These are phyloP conservation scores for Drosophila busckii DNA, from an alignment of 1,140 invertebrate genomes.

Conservation along the genomic window DNA sequence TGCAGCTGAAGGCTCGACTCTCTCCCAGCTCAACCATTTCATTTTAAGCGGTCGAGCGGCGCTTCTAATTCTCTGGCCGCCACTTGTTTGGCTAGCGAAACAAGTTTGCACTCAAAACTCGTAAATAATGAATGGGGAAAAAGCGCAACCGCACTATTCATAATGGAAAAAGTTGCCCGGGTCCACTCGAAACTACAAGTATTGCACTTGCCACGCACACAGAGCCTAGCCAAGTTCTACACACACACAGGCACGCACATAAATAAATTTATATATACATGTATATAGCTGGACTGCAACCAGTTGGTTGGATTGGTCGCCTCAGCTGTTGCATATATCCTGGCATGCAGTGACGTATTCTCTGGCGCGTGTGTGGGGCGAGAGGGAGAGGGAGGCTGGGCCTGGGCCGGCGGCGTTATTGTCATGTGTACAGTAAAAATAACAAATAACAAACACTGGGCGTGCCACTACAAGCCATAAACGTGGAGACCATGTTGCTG, in stretches of 20 bases:
- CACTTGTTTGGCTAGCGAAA: slow-evolving; percentile 69
- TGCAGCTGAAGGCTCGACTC: neutral
- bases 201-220: slow-evolving; percentile 53
- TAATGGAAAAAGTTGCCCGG: slow-evolving; percentile 71
- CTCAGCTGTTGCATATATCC: neutral
- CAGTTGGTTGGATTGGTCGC: no score
- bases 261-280: neutral
- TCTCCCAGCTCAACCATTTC: neutral
- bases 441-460: slow-evolving; percentile 68
- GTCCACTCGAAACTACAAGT: slow-evolving; percentile 67
- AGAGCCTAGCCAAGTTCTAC: no score
- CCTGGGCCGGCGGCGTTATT: slow-evolving; percentile 59
- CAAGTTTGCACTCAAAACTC: slow-evolving; percentile 75
- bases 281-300: no score
- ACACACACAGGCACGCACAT: neutral
- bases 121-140: slow-evolving; percentile 73
- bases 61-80: slow-evolving; percentile 67
- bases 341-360: slow-evolving; percentile 10
- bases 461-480: slow-evolving; percentile 34
- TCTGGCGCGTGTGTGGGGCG: no score
- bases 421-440: slow-evolving; percentile 75
- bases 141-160: slow-evolving; percentile 76
- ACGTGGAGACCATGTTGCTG: slow-evolving; percentile 19
- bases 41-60: slow-evolving; percentile 54
- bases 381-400: slow-evolving; percentile 6